Base-by-base conservation (phyloP, 2,797 vertebrate genomes). In the Eulemur mongoz region DNA sequence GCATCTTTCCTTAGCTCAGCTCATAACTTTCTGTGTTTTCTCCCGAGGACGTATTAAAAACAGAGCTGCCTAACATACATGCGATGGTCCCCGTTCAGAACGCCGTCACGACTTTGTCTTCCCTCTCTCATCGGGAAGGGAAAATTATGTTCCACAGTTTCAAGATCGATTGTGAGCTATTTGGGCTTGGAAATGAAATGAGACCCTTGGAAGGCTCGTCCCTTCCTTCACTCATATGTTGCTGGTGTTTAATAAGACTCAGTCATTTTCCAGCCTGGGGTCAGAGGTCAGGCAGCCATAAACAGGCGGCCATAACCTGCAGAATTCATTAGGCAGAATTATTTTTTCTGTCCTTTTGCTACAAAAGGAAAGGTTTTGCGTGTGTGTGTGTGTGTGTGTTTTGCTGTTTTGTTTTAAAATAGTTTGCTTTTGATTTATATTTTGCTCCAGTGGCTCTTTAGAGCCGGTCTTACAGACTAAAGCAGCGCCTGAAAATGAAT, bases 121-220 rank as follows among this genome's bases (percentile, higher is more conserved):
- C 86, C 70, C 65, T 63, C 78, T 89, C 14, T 95, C 89, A 48
- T 94, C 91, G 54, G 38, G 82, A 88, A 23, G 48, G 80, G 86
- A 92, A 95, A 96, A 94, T 86, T 79, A 91, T 79, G 89, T 89
- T 20, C 69, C 14, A 18, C 3, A 12, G 91, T 91, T 95, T 94
- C 87, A 86, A 97, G 96, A 86, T 96, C 97, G 90, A 0, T 27
- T 30, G 67, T 2, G 50, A 89, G 50, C 76, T 95, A 27, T 73
- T 61, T 38, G 76, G 92, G 70, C 80, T 96, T 96, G 91, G 86
- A 91, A 80, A 63, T 72, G 81, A 85, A 94, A 76, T 3, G 52
- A 93, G 87, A 85, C n/a, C 27, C 45, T 80, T 69, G 69, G 86
- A 86, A 93, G 17, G 27, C 17, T 23, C 59, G 67, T 50, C 48